Evolutionary conservation across 2,888 invertebrate species (phyloP), one percentile per base, ranked within the genome.

Genomic region (Lagria hirta): DNA sequence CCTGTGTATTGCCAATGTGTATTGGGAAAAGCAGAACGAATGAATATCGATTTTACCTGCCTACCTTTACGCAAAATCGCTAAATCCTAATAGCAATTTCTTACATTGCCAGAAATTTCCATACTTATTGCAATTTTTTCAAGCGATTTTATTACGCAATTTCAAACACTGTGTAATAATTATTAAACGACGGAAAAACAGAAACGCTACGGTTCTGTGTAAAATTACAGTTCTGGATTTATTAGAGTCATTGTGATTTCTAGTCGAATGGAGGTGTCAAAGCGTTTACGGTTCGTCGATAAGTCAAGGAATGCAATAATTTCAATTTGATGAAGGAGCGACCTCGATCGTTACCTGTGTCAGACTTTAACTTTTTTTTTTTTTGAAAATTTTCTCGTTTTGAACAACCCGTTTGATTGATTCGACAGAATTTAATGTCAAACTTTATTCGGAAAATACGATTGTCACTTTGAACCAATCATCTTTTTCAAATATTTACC

Each of bases 31-130:
- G 33, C 27, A 26, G 44, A 44, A 44, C 44, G 33, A 33, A 38
- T 36, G 13, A 35, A 22, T 37, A 44, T 44, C 37, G 44, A 44
- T 44, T 44, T 32, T 33, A 28, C n/a, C n/a, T n/a, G n/a, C n/a
- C n/a, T 33, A 44, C 44, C 38, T n/a, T n/a, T 44, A 37, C 42
- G 42, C 34, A 22, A 42, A 42, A 43, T 43, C 43, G 43, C 36
- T 34, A 34, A 42, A 27, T 34, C 32, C 24, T 26, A 7, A 12
- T 33, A 17, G 17, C 29, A 40, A 40, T 40, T 40, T 40, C 21
- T 10, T 30, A 40, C 32, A 43, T 43, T 43, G 24, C n/a, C n/a
- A n/a, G 15, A 37, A 37, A 43, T 43, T 42, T 42, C 33, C 23
- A 28, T n/a, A n/a, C 33, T 42, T 42, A 27, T n/a, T n/a, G n/a